Percentiles rank a stretch among this genome's conserved stretches.
phyloP scores from a whole-genome alignment of 2,888 invertebrate species.

The Pseudeuparius sepicola region DNA sequence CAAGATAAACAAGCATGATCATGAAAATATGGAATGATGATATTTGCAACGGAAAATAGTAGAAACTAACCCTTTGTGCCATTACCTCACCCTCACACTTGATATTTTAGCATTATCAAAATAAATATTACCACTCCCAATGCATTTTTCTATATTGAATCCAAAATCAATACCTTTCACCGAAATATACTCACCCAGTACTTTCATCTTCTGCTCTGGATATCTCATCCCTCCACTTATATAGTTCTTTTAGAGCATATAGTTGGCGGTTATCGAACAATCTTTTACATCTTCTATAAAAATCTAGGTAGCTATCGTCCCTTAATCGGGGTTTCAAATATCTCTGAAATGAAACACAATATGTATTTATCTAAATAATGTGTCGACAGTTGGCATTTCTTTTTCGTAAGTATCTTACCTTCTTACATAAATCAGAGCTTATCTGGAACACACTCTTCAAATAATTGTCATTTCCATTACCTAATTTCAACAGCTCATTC shows the following conservation, averaged over 20 bases:
- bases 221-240: conserved; percentile 76
- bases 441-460: conserved; percentile 61
- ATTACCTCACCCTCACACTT: no score
- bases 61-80: no score
- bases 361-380: conserved; percentile 4
- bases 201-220: conserved; percentile 90
- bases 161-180: no score
- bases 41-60: no score
- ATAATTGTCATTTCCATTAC: conserved; percentile 50
- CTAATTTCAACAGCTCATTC: conserved; percentile 59
- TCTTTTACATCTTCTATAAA: conserved; percentile 69
- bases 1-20: no score
- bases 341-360: conserved; percentile 42
- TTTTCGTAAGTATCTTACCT: no score
- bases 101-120: no score
- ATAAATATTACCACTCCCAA: no score
- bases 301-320: conserved; percentile 60
- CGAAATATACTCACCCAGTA: conserved; percentile 52
- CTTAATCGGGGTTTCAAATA: conserved; percentile 68
- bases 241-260: conserved; percentile 70
- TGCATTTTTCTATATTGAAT: no score
- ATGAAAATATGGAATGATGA: no score
- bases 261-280: conserved; percentile 78
- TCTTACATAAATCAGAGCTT: conserved; percentile 66
- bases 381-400: no score